Conservation (phyloP, 2,797 vertebrate species). For the Borostomias antarcticus region DNA sequence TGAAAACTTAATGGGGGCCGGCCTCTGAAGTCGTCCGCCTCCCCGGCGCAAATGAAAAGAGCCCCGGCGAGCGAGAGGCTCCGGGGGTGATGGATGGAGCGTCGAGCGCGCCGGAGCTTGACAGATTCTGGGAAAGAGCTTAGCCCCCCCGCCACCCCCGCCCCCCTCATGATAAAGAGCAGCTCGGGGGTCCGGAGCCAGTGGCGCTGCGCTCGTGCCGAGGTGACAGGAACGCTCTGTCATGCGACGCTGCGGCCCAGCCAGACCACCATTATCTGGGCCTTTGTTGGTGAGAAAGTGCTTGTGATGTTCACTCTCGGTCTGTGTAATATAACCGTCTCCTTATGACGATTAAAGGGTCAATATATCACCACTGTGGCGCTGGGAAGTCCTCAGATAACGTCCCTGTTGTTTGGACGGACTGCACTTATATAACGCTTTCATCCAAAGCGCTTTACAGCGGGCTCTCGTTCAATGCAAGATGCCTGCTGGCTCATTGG, state of each 20-base stretch:
- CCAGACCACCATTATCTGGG: constrained; percentile 45
- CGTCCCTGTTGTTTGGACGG: too few relatives aligned
- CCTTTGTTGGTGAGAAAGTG: constrained; percentile 31
- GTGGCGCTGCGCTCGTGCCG: constrained; percentile 44
- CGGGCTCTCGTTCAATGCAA: too few relatives aligned
- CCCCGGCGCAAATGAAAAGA: constrained; percentile 70
- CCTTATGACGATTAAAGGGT: constrained; percentile 12
- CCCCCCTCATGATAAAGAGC: constrained; percentile 72
- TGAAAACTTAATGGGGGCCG: constrained; percentile 73
- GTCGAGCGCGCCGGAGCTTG: constrained; percentile 59
- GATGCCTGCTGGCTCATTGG: too few relatives aligned
- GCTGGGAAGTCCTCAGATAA: too few relatives aligned
- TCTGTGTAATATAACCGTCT: not conserved
- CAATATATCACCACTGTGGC: too few relatives aligned
- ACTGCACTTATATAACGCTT: too few relatives aligned
- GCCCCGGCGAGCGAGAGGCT: constrained; percentile 66
- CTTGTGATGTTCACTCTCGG: constrained; percentile 21
- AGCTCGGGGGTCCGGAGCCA: constrained; percentile 40
- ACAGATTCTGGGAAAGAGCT: constrained; percentile 77
- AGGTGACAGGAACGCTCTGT: constrained; percentile 55
- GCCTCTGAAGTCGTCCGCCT: constrained; percentile 72
- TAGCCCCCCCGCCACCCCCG: constrained; percentile 49
- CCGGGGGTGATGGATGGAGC: constrained; percentile 76
- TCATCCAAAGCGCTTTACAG: too few relatives aligned
- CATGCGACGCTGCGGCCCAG: constrained; percentile 37